Evolutionary conservation across 2,113 vertebrate species (phyloP), one percentile per base, ranked within the genome.

Genomic region (Anoplopoma fimbria): DNA sequence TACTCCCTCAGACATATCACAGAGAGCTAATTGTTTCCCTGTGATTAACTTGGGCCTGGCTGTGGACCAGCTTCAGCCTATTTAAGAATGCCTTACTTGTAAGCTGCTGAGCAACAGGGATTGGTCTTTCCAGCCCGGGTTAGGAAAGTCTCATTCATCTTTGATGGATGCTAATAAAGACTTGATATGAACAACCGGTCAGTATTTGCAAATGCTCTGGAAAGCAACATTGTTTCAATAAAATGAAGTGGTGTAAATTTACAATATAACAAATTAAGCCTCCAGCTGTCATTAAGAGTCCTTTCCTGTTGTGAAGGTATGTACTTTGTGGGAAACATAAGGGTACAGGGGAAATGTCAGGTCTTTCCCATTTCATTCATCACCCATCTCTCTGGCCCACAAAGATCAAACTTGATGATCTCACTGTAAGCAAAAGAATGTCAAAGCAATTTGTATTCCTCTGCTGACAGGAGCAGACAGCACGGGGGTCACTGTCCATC

Each of bases 11-110:
- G 76, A 86, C 86, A 85, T 84, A 88, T 92, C 81, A 94, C 92
- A 94, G 87, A 93, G 87, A 82, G 82, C 91, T 86, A 93, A 94
- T 91, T 93, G 93, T 94, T 91, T 91, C 36, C 33, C 82, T 88
- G 89, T 81, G 91, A 94, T 93, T 93, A 93, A 94, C 87, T 90
- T 61, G 64, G 85, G 31, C 57, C 77, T 91, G 92, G 92, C 89
- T 38, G 53, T 23, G 4, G 55, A 86, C 87, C 92, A 91, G 87
- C 65, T 69, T 74, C 57, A 77, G 80, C 76, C 81, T 84, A 49
- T 91, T 90, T 88, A 84, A 85, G 68, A 87, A 93, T 84, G 91
- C 89, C 86, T 86, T 75, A 60, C 58, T 76, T 64, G 69, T 84
- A 64, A 81, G 82, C 83, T 87, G 83, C 88, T 90, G 80, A 85